Percentiles rank a stretch among this genome's conserved stretches.
phyloP scores from a whole-genome alignment of 2,888 invertebrate genomes.

The Petrophora chlorosata region DNA sequence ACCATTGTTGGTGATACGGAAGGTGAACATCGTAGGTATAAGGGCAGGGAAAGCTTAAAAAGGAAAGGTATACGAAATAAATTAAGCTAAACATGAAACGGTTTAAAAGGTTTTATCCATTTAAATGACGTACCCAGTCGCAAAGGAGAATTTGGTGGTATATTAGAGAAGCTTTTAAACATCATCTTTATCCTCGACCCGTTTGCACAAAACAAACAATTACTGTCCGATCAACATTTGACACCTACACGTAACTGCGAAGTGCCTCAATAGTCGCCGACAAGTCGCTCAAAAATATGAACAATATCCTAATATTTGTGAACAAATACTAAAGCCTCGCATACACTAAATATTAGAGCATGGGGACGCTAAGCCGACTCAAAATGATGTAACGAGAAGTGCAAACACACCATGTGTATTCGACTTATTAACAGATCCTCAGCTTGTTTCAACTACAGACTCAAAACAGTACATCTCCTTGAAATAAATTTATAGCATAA shows the following conservation, averaged over 20 bases:
- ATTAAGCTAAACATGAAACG: too few relatives aligned
- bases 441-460: constrained; percentile 42
- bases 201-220: constrained; percentile 35
- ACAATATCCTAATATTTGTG: constrained; percentile 77
- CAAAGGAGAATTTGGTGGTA: too few relatives aligned
- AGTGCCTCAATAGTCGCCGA: constrained; percentile 61
- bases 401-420: constrained; percentile 75
- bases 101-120: too few relatives aligned
- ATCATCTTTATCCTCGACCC: constrained; percentile 15
- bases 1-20: constrained; percentile 34
- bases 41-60: constrained; percentile 12
- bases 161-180: too few relatives aligned
- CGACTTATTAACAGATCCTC: constrained; percentile 78
- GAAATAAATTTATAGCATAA: constrained; percentile 13
- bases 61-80: neutral
- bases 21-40: constrained; percentile 16
- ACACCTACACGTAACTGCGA: constrained; percentile 69
- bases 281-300: constrained; percentile 64
- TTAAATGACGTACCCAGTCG: too few relatives aligned
- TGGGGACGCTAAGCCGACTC: constrained; percentile 73
- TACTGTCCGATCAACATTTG: constrained; percentile 51
- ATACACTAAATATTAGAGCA: constrained; percentile 78
- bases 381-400: constrained; percentile 77
- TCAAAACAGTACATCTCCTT: constrained; percentile 38
- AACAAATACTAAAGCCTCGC: constrained; percentile 76